Conservation (phyloP, 2,797 vertebrate genomes). For the Varecia variegata region DNA sequence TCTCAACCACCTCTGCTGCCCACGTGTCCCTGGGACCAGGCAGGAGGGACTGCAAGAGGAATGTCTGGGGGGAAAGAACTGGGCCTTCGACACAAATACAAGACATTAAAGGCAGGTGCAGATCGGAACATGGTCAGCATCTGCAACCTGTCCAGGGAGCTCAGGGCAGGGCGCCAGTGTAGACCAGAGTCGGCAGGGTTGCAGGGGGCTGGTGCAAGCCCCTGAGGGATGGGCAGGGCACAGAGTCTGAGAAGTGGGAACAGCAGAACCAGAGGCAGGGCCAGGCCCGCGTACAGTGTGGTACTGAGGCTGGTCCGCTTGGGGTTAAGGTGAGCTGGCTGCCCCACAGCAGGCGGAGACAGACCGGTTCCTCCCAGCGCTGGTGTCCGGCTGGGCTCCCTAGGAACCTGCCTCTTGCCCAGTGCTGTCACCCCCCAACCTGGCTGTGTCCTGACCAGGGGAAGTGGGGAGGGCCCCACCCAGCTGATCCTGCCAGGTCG, state of each 20-base stretch:
- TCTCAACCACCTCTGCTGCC: background rate
- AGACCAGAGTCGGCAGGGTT: background rate
- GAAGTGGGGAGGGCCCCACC: background rate
- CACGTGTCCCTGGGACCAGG: background rate
- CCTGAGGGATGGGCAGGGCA: no score
- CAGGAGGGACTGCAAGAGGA: background rate
- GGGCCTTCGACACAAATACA: background rate
- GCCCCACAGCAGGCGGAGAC: background rate
- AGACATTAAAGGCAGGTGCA: background rate
- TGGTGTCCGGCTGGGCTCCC: background rate
- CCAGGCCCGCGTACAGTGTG: background rate
- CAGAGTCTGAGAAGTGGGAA: no score
- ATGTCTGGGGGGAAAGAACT: background rate
- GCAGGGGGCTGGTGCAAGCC: background rate
- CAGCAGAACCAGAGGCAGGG: background rate
- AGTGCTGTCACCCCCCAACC: background rate
- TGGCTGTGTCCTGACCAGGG: background rate
- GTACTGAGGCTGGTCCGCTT: background rate
- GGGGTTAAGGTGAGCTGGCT: background rate
- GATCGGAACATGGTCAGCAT: background rate
- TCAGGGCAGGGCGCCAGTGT: background rate
- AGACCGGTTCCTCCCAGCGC: background rate
- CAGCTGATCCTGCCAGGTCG: background rate
- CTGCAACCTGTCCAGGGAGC: background rate
- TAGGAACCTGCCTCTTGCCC: background rate